phyloP scores from a whole-genome alignment of 2,888 invertebrate genomes.

The Theodoxus fluviatilis region DNA sequence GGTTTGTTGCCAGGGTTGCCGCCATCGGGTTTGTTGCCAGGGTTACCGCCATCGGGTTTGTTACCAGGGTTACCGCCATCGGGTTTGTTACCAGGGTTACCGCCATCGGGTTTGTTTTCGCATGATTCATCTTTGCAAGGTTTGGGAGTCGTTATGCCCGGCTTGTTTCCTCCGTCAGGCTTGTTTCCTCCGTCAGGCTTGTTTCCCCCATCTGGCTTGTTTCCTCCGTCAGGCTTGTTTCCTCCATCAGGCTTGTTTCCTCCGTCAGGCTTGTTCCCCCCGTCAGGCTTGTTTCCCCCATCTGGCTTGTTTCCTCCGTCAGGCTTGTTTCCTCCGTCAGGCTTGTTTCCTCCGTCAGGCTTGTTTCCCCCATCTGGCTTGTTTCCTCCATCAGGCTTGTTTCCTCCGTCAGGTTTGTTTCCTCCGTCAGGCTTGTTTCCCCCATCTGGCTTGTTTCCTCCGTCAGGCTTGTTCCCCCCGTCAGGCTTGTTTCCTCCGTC shows the following conservation, averaged over 20 bases:
- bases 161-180: slow-evolving; percentile 17
- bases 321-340: neutral
- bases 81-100: slow-evolving; percentile 17
- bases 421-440: neutral
- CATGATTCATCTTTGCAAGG: neutral
- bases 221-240: slow-evolving; percentile 20
- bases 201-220: too few relatives aligned
- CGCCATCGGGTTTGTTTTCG: slow-evolving; percentile 12
- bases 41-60: slow-evolving; percentile 17
- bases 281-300: slow-evolving; percentile 17
- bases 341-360: slow-evolving; percentile 8
- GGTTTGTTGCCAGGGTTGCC: slow-evolving; percentile 13
- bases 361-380: neutral
- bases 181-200: neutral
- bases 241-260: neutral
- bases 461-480: neutral
- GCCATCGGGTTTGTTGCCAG: neutral
- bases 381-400: slow-evolving; percentile 8
- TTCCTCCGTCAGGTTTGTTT: neutral
- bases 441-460: neutral
- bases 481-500: neutral
- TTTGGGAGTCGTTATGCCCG: too few relatives aligned
- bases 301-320: slow-evolving; percentile 20
- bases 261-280: neutral
- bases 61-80: neutral